These are phyloP conservation scores for Conus betulinus DNA, from an alignment of 1,140 invertebrate species.

Conservation along the genomic window DNA sequence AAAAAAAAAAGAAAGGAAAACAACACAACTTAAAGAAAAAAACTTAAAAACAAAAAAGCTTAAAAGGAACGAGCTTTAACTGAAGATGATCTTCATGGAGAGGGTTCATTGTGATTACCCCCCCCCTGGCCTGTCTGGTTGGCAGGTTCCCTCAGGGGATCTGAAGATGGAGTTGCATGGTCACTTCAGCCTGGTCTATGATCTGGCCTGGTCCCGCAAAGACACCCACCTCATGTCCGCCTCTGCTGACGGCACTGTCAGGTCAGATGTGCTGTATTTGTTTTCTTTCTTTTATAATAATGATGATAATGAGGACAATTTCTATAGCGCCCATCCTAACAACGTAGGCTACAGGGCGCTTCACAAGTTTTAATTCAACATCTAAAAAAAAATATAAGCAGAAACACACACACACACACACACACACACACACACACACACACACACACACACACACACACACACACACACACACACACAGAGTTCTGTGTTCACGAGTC, in stretches of 20 bases:
- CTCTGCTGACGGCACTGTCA: slow-evolving; percentile 81
- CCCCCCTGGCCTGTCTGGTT: not conserved
- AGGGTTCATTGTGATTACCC: not conserved
- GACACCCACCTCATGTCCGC: slow-evolving; percentile 79
- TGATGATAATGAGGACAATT: no score
- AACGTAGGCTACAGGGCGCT: no score
- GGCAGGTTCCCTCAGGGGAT: slow-evolving; percentile 71
- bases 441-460: no score
- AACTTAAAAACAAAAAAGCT: not conserved
- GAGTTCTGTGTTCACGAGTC: no score
- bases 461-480: no score
- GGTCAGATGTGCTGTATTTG: slow-evolving; percentile 48
- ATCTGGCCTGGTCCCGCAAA: slow-evolving; percentile 80
- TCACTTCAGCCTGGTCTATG: slow-evolving; percentile 82
- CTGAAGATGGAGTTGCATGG: slow-evolving; percentile 71
- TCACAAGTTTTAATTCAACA: no score
- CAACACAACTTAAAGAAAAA: not conserved
- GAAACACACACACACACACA: no score
- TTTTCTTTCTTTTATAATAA: no score
- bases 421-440: no score
- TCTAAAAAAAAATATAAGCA: no score
- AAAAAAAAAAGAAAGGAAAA: not conserved
- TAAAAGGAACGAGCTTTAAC: not conserved
- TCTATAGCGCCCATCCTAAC: no score
- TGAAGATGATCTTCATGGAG: not conserved